Evolutionary conservation across 2,888 invertebrate genomes (phyloP).

Genomic region (Mesorhabditis sp.): DNA sequence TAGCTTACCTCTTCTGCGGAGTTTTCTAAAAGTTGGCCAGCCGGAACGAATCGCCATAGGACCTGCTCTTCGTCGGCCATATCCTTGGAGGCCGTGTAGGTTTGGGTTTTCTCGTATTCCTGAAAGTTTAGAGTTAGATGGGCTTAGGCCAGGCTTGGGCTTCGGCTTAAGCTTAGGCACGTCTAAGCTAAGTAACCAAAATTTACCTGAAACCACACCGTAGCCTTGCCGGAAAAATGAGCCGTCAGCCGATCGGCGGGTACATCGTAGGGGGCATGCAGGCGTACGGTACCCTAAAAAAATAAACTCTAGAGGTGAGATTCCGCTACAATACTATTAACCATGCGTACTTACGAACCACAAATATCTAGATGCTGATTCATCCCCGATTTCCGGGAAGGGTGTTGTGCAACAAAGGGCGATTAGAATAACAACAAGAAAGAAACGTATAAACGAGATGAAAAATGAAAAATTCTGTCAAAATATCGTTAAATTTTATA

Average conservation of each 20-base stretch:
- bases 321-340: too few relatives aligned
- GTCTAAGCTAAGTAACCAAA: not conserved
- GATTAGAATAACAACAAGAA: too few relatives aligned
- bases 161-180: too few relatives aligned
- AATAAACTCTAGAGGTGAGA: too few relatives aligned
- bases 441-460: too few relatives aligned
- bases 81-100: not conserved
- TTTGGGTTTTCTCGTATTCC: conserved; percentile 6
- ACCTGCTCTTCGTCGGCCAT: not conserved
- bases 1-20: not conserved
- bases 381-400: too few relatives aligned
- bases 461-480: too few relatives aligned
- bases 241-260: not conserved
- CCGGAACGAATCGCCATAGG: conserved; percentile 2
- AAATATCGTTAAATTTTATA: too few relatives aligned
- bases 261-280: not conserved
- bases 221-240: not conserved
- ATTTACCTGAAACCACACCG: not conserved
- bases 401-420: too few relatives aligned
- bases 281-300: not conserved
- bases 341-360: too few relatives aligned
- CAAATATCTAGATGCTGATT: too few relatives aligned
- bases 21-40: not conserved
- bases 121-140: not conserved
- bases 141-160: too few relatives aligned